These are phyloP conservation scores for Synanthedon andrenaeformis DNA, from an alignment of 2,888 invertebrate genomes.

Conservation along the genomic window DNA sequence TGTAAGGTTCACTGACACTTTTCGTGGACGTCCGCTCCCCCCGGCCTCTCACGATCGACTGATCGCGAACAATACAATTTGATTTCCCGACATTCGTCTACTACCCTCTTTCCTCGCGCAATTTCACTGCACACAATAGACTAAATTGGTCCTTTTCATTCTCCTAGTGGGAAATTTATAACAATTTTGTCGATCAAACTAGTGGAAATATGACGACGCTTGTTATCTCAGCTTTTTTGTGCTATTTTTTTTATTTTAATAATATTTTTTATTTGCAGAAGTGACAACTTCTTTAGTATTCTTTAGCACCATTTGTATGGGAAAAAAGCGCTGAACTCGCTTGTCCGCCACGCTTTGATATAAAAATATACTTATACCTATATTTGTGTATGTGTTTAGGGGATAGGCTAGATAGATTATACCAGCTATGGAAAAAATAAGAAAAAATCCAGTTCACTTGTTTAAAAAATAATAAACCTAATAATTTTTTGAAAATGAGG, in stretches of 20 bases:
- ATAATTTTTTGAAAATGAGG: too few species aligned
- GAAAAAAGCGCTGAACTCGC: too few species aligned
- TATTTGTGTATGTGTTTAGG: too few species aligned
- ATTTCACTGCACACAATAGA: slow-evolving; percentile 44
- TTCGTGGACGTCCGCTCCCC: slow-evolving; percentile 24
- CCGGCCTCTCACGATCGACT: slow-evolving; percentile 36
- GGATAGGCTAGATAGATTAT: too few species aligned
- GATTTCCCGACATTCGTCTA: slow-evolving; percentile 40
- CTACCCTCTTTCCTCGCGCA: slow-evolving; percentile 52
- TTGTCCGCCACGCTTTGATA: too few species aligned
- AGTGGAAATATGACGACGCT: slow-evolving; percentile 21
- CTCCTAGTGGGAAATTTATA: slow-evolving; percentile 13
- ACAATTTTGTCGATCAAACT: slow-evolving; percentile 33
- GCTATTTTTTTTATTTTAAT: background rate
- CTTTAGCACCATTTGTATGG: too few species aligned
- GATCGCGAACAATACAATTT: slow-evolving; percentile 48
- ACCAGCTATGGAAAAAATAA: too few species aligned
- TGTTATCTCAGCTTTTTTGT: slow-evolving; percentile 11
- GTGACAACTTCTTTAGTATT: too few species aligned
- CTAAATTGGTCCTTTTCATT: slow-evolving; percentile 29
- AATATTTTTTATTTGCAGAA: too few species aligned
- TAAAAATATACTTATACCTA: too few species aligned
- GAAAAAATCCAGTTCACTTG: too few species aligned
- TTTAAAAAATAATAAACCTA: too few species aligned
- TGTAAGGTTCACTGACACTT: background rate